Evolutionary conservation across 2,797 vertebrate species (phyloP), one percentile per base, ranked within the genome.

Genomic region (Crotalus adamanteus): DNA sequence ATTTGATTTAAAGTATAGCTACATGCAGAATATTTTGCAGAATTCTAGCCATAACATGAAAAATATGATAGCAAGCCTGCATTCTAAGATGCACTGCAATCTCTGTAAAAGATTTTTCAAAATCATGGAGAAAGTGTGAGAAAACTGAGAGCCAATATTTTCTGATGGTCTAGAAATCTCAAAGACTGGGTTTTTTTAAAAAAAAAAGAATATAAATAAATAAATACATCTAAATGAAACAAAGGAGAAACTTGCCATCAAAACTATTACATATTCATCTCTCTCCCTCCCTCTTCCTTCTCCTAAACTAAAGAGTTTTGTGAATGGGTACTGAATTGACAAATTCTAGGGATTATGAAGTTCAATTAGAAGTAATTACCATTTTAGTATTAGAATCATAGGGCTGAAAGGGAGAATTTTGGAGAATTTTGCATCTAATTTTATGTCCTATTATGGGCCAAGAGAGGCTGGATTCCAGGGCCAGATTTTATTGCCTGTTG

Each of bases 1-100:
- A 94, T 94, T 96, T 93, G 90, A 92, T 96, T 95, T 95, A 95
- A 83, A 93, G 14, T 56, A 83, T 94, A 86, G 88, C 65, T 94
- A 95, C 93, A 93, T 94, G 93, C 95, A 90, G 91, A 91, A 87
- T 56, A 73, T 55, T 92, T 51, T 94, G 59, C 94, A 94, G 87
- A 53, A 94, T 61, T 92, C 94, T 93, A 90, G 87, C 85, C 91
- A 92, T 92, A 89, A 95, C 85, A 92, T 95, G 95, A 95, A 89
- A 93, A 94, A 56, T 92, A 89, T 1, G 78, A 73, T 61, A 89
- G n/a, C 73, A 89, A 63, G 69, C 47, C 69, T 95, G 91, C 42
- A 61, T 91, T 91, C 73, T 88, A 63, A 95, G 94, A 85, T 37
- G 87, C 65, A n/a, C 53, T 16, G 69, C 0, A 37, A 91, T 12